A percentile compares a stretch with the other conserved stretches of the same genome.
These are phyloP conservation scores for Acromyrmex echinatior DNA, from an alignment of 1,140 invertebrate species.

Conservation along the genomic window DNA sequence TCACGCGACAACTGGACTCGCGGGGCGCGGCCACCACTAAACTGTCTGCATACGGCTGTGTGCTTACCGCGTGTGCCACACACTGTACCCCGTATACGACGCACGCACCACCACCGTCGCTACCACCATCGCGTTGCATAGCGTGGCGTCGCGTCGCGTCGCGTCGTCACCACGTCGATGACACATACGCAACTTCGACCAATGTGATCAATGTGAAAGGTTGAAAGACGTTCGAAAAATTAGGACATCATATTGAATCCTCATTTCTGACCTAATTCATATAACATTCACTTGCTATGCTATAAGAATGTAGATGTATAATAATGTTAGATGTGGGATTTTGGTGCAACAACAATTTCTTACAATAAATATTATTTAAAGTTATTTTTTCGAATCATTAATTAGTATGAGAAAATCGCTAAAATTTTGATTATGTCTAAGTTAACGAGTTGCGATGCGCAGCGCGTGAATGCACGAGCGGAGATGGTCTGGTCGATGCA, in stretches of 20 bases:
- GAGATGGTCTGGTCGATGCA: conserved; percentile 68
- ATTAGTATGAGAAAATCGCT: neutral
- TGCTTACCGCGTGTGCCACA: conserved; percentile 81
- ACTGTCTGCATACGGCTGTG: conserved; percentile 84
- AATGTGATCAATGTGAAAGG: neutral
- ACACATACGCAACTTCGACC: neutral
- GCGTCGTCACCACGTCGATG: conserved; percentile 5
- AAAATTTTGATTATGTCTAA: neutral
- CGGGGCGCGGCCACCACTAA: conserved; percentile 84
- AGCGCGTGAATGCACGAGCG: conserved; percentile 42
- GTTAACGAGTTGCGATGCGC: conserved; percentile 9
- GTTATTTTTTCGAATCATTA: neutral
- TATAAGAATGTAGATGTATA: neutral
- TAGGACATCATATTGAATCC: neutral
- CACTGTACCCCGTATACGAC: conserved; percentile 76
- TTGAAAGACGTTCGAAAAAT: neutral
- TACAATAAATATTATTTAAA: neutral
- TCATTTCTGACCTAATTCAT: neutral
- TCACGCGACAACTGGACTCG: conserved; percentile 86
- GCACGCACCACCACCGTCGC: conserved; percentile 59
- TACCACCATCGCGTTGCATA: conserved; percentile 15
- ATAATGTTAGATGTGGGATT: neutral
- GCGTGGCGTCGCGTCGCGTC: conserved; percentile 35
- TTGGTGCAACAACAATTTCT: neutral
- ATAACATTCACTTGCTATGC: neutral